A percentile compares a stretch with the other conserved stretches of the same genome.
Evolutionary conservation across 2,113 vertebrate genomes (phyloP).

Genomic region (Noctilio leporinus): DNA sequence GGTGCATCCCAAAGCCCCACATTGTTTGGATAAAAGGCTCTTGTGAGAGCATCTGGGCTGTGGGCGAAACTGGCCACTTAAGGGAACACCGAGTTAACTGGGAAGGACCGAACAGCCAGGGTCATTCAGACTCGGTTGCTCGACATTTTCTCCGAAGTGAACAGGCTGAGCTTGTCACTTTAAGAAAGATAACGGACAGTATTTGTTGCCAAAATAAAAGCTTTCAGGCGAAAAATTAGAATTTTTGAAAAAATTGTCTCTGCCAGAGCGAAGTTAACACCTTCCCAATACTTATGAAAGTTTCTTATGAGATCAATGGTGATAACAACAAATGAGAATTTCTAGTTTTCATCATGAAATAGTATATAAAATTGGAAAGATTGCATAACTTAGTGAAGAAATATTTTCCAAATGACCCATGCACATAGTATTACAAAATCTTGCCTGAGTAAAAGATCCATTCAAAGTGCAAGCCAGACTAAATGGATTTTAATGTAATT

Average conservation of each 20-base stretch:
- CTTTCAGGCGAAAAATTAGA: background rate
- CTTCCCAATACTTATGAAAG: background rate
- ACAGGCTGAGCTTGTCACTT: background rate
- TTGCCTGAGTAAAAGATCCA: background rate
- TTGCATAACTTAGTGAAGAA: background rate
- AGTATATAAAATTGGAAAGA: background rate
- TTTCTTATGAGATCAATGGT: conserved; percentile 10
- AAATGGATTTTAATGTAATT: conserved; percentile 7
- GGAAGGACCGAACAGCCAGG: background rate
- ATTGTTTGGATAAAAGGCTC: background rate
- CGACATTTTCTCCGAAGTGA: conserved; percentile 4
- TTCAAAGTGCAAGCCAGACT: conserved; percentile 6
- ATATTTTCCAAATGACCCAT: conserved; percentile 50
- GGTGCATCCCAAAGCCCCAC: no score
- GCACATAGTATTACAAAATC: background rate
- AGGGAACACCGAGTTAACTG: background rate
- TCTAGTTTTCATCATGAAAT: conserved; percentile 12
- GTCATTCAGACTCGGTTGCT: background rate
- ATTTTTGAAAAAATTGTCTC: conserved; percentile 14
- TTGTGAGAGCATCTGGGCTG: background rate
- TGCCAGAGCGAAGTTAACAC: background rate
- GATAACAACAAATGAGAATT: background rate
- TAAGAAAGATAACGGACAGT: background rate
- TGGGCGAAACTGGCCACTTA: background rate
- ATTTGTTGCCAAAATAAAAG: background rate